Conservation (phyloP, 1,140 invertebrate genomes). For the Drosophila albomicans region DNA sequence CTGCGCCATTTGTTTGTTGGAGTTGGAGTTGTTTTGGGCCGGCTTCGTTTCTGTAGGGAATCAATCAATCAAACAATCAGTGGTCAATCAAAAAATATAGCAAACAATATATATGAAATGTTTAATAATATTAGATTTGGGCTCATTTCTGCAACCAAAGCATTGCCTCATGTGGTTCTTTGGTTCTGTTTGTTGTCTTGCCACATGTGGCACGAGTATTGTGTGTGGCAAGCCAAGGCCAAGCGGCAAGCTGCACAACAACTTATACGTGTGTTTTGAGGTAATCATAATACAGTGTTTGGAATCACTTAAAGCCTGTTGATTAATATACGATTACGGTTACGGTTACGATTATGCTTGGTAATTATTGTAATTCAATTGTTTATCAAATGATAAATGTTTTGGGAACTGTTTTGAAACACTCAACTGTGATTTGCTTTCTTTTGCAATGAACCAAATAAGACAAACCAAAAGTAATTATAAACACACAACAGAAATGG, state of each 20-base stretch:
- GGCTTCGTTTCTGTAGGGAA: conserved; percentile 91
- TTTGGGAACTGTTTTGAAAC: conserved; percentile 51
- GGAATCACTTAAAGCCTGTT: conserved; percentile 42
- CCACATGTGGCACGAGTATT: conserved; percentile 15
- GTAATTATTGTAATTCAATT: conserved; percentile 24
- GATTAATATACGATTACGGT: conserved; percentile 24
- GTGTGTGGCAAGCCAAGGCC: conserved; percentile 61
- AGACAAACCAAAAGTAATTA: conserved; percentile 43
- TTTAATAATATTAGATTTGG: conserved; percentile 27
- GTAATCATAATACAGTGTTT: conserved; percentile 12
- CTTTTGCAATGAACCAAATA: conserved; percentile 31
- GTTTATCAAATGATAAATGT: conserved; percentile 56
- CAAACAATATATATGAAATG: conserved; percentile 8
- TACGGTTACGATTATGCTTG: conserved; percentile 32
- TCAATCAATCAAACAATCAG: neutral
- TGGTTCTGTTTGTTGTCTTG: conserved; percentile 5
- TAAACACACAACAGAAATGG: conserved; percentile 20
- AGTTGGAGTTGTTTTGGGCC: conserved; percentile 88
- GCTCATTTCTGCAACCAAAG: conserved; percentile 70
- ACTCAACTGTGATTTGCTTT: conserved; percentile 81
- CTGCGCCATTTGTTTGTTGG: conserved; percentile 90
- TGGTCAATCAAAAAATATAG: neutral
- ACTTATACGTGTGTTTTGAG: conserved; percentile 26
- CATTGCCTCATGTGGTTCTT: conserved; percentile 54
- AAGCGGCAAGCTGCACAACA: conserved; percentile 72